Conservation (phyloP, 2,797 vertebrate species). For the Chrosomus eos region DNA sequence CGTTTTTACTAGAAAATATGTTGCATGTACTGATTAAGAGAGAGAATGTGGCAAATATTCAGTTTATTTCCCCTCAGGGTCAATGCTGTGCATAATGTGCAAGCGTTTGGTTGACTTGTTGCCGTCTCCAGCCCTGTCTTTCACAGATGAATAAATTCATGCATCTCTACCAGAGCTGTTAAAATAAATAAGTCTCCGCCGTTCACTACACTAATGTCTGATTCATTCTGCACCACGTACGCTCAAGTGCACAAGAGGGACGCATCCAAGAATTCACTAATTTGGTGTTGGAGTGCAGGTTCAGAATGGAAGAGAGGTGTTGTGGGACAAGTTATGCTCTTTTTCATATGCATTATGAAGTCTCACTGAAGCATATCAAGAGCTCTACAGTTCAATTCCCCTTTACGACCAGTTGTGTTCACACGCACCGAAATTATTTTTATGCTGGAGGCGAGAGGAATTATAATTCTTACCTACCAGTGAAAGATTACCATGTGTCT, state of each 20-base stretch:
- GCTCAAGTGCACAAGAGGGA: constrained; percentile 39
- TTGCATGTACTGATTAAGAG: background rate
- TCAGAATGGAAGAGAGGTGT: constrained; percentile 29
- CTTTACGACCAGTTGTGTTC: constrained; percentile 24
- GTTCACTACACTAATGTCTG: constrained; percentile 35
- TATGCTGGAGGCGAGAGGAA: background rate
- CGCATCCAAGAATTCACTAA: constrained; percentile 24
- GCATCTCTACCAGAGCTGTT: constrained; percentile 28
- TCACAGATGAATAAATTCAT: constrained; percentile 26
- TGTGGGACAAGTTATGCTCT: constrained; percentile 38
- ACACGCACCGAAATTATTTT: background rate
- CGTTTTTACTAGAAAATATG: background rate
- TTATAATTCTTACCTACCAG: constrained; percentile 26
- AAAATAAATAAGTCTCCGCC: constrained; percentile 31
- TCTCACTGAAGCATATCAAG: constrained; percentile 24
- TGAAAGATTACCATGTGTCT: background rate
- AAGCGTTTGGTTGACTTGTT: constrained; percentile 39
- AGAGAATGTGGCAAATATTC: background rate
- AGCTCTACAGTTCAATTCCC: constrained; percentile 24
- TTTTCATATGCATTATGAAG: constrained; percentile 36
- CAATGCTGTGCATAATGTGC: background rate
- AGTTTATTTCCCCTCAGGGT: constrained; percentile 7
- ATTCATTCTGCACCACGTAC: constrained; percentile 22
- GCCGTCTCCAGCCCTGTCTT: constrained; percentile 28
- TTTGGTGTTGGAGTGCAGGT: constrained; percentile 34